Evolutionary conservation across 1,140 invertebrate species (phyloP), one percentile per base, ranked within the genome.

Genomic region (Aphelenchoides fujianensis): DNA sequence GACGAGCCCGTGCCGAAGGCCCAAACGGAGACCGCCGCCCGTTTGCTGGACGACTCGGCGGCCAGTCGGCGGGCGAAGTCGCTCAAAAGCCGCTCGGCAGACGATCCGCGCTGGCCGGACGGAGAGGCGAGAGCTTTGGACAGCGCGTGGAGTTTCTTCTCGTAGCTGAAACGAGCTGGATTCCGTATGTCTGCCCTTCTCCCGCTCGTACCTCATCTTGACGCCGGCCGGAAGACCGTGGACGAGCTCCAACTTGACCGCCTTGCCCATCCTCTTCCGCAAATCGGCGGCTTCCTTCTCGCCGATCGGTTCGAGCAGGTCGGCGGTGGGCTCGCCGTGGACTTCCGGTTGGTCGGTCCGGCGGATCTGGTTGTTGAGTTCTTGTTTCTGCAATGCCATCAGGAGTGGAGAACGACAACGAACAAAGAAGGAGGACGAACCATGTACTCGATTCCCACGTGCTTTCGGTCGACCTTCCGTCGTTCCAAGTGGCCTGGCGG

Each of bases 381-480:
- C 55, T 59, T 5, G 19, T 59, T 59, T 59, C 55, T 59, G 23
- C 7, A 59, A 23, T 7, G 28, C 5, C 7, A 7, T 59, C 5
- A 19, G 23, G 12, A 19, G 28, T 59, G 7, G 5, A 19, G 41
- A 12, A 12, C 12, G 23, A 59, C 27, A 19, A 5, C 55, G 28
- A 30, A 48, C 41, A 48, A n/a, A 48, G 41, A 48, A 32, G 34
- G 34, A 59, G 7, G 5, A 59, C 3, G 3, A 59, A 66, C 62
- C 62, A 66, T 7, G 62, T 59, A 66, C 3, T 55, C 62, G 30
- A 66, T 5, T 16, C 30, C 67, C 34, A 52, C 34, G 7, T 66
- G 5, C 23, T 5, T 55, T 27, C 12, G 16, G 1, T 19, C 67
- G n/a, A 69, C 16, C 23, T n/a, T 23, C 16, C 67, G 67, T 12